Evolutionary conservation across 2,113 vertebrate species (phyloP).

Genomic region (Myotis yumanensis): DNA sequence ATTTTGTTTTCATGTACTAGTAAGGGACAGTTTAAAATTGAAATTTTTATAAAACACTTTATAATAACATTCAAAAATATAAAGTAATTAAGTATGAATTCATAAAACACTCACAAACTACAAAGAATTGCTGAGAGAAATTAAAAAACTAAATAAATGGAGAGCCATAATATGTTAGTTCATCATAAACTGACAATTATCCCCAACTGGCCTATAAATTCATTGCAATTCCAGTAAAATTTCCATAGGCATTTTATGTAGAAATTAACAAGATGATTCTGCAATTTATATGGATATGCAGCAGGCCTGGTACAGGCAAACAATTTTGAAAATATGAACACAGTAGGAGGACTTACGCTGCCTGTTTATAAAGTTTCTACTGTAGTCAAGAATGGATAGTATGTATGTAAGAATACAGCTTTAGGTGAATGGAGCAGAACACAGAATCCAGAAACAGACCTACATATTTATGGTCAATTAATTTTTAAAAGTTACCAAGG

Average conservation of each 20-base stretch:
- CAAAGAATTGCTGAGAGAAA: not conserved
- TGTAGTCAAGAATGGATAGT: not conserved
- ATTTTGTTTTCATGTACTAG: not conserved
- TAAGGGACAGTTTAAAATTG: not conserved
- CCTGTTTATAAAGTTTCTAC: not conserved
- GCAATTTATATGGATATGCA: not conserved
- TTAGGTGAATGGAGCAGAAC: not conserved
- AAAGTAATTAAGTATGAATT: not conserved
- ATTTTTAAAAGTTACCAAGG: constrained; percentile 8
- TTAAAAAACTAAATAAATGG: not conserved
- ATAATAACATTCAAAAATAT: not conserved
- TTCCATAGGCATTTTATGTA: not conserved
- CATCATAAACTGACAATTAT: not conserved
- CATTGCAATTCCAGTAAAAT: not conserved
- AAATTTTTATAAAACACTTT: not conserved
- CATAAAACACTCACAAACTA: not conserved
- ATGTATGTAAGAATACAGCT: not conserved
- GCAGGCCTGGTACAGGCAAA: not conserved
- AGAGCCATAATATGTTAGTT: not conserved
- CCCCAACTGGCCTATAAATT: not conserved
- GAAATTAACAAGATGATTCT: not conserved
- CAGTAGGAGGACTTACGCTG: not conserved
- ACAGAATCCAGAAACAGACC: not conserved
- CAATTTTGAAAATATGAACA: not conserved
- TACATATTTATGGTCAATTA: not conserved